Evolutionary conservation across 2,888 invertebrate genomes (phyloP), one percentile per base, ranked within the genome.

Genomic region (Ichneumoninae sp.): DNA sequence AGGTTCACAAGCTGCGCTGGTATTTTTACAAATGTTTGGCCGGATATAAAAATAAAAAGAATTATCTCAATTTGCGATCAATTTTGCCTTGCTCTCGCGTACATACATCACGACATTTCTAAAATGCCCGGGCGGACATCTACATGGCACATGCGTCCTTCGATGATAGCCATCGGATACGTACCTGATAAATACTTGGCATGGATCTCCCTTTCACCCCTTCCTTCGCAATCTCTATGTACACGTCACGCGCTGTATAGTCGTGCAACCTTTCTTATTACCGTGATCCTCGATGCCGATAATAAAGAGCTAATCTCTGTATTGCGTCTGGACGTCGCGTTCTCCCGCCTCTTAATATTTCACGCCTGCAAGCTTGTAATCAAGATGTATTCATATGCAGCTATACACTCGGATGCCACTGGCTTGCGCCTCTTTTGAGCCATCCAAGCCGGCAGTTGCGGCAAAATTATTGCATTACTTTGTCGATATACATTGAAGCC

Each of bases 231-330:
- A 69, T 66, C 40, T 66, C n/a, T 52, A 52, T 76, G 30, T 54
- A 66, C 36, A 13, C 52, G 52, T 76, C 66, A 40, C 66, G 26
- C 22, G 7, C 47, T 60, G 33, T 52, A 30, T 36, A 22, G 33
- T 30, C 33, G 33, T 7, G n/a, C 50, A 62, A 62, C 62, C 62
- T 65, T 78, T 70, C 69, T 62, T 50, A 36, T 62, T 78, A 26
- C 57, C 70, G 62, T 70, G 78, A 78, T 78, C 47, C 10, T 22
- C 50, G 57, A 36, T 70, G 66, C 78, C 70, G 78, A 78, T 78
- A 78, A 78, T 78, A 47, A 70, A 70, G 70, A 78, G 50, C 70
- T 70, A 70, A 78, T 70, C 70, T 70, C 78, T 70, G 2, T 62
- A 66, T 76, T 66, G 76, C 66, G 54, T 66, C 76, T 76, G 76